phyloP scores from a whole-genome alignment of 2,797 vertebrate genomes.

The Bradypus variegatus region DNA sequence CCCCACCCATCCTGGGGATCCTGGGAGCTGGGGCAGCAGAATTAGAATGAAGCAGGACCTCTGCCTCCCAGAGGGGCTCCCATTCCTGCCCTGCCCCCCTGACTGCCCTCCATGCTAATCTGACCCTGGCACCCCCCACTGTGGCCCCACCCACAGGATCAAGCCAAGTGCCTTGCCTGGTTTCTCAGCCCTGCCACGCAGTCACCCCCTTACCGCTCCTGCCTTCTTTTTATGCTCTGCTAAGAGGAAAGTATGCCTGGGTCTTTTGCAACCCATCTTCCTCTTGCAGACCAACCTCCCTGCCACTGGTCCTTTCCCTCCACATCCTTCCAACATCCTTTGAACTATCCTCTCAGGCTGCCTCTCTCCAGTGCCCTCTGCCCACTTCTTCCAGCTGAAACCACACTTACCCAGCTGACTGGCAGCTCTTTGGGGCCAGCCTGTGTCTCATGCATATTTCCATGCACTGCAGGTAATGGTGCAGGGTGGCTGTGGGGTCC shows the following conservation, averaged over 20 bases:
- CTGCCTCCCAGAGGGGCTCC: background rate
- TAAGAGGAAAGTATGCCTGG: background rate
- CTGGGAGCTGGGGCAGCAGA: too few relatives aligned
- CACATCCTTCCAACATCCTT: background rate
- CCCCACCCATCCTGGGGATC: background rate
- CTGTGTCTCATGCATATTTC: background rate
- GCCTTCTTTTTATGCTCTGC: background rate
- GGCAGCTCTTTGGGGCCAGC: background rate
- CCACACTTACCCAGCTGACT: background rate
- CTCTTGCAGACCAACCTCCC: background rate
- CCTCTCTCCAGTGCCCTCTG: rapidly evolving
- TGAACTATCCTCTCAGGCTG: too few relatives aligned
- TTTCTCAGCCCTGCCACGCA: background rate
- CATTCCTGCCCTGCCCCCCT: background rate
- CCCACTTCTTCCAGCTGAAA: background rate
- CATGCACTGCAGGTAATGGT: background rate
- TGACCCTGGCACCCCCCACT: rapidly evolving
- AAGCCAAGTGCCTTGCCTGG: constrained; percentile 20
- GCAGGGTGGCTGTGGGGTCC: background rate
- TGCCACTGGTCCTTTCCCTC: background rate
- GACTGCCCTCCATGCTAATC: background rate
- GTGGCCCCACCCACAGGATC: background rate
- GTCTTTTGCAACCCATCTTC: background rate
- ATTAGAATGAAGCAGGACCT: background rate
- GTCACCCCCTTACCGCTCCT: background rate